Conservation (phyloP, 2,113 vertebrate species). For the Eulemur macaco region DNA sequence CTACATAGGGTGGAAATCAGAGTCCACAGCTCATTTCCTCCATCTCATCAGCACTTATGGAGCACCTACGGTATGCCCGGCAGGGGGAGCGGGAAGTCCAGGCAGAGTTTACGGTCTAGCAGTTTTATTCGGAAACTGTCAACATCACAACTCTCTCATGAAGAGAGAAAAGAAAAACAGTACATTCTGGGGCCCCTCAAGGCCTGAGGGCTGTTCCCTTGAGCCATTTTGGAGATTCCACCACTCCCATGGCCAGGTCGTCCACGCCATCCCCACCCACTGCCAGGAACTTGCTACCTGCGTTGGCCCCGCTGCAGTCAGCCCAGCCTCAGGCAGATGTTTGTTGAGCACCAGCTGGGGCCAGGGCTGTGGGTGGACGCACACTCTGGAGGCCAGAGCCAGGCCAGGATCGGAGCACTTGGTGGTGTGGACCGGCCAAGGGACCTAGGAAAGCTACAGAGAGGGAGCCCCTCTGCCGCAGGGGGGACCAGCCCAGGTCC, state of each 20-base stretch:
- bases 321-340: neutral
- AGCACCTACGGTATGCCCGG: neutral
- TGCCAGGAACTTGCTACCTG: neutral
- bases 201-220: neutral
- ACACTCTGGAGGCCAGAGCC: neutral
- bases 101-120: neutral
- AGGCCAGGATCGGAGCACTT: neutral
- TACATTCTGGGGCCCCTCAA: neutral
- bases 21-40: neutral
- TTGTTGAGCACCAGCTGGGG: neutral
- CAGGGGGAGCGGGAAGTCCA: neutral
- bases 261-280: too few relatives aligned
- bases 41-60: neutral
- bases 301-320: neutral
- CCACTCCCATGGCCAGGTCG: neutral
- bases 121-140: too few relatives aligned
- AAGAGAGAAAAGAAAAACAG: neutral
- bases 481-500: neutral
- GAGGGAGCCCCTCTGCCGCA: fast-evolving
- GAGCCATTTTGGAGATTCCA: neutral
- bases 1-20: neutral
- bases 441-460: neutral
- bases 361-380: neutral
- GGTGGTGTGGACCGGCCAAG: fast-evolving
- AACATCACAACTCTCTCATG: neutral